Conservation (phyloP, 2,113 vertebrate species). For the Emydocephalus ijimae region DNA sequence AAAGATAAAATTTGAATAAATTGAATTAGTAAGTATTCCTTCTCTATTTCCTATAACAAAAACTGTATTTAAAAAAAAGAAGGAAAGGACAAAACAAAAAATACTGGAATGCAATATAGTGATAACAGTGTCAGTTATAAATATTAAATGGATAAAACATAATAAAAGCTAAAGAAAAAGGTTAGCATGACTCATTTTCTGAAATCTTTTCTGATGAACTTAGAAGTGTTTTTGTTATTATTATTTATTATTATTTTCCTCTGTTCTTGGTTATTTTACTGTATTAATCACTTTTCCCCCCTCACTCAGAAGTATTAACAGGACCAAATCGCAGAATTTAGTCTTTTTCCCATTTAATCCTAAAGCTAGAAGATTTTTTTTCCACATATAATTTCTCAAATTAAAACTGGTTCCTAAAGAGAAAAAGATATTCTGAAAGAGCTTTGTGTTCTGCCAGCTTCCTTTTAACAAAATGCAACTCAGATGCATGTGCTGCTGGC, state of each 20-base stretch:
- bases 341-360: constrained; percentile 6
- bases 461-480: constrained; percentile 36
- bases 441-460: constrained; percentile 6
- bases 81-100: not conserved
- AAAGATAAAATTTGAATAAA: not conserved
- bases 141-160: not conserved
- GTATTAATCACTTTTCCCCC: constrained; percentile 42
- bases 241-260: constrained; percentile 18
- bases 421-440: constrained; percentile 22
- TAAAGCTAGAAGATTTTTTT: not conserved
- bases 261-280: constrained; percentile 12
- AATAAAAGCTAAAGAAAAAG: not conserved
- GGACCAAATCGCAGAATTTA: not conserved
- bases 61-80: not conserved
- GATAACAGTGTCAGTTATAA: not conserved
- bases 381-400: constrained; percentile 21
- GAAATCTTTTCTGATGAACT: constrained; percentile 1
- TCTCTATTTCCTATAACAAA: too few relatives aligned
- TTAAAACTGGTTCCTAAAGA: constrained; percentile 9
- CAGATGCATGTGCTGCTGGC: constrained; percentile 55
- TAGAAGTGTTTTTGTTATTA: constrained; percentile 12
- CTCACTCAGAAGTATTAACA: not conserved
- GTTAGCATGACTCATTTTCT: not conserved
- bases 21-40: not conserved
- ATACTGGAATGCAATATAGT: not conserved